Base-by-base conservation (phyloP, 1,140 invertebrate genomes). In the Zaprionus gabonicus region DNA sequence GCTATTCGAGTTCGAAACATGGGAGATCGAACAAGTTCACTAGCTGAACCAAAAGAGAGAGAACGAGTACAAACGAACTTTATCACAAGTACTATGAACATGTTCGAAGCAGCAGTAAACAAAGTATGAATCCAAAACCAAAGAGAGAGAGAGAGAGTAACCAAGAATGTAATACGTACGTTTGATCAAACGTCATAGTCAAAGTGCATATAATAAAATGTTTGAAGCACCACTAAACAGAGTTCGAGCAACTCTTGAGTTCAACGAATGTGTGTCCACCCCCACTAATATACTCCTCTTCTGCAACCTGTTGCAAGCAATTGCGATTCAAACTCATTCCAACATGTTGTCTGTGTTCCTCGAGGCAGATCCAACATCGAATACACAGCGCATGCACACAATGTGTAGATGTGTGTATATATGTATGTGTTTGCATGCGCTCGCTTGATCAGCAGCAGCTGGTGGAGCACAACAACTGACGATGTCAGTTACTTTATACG, bases 401-500 rank as follows among this genome's bases (percentile, higher is more conserved):
- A 56, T 36, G 53, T 17, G 20, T 56, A 28, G 34, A 71, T 56
- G 27, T 55, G 44, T 25, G 46, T 36, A 23, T 38, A 31, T 67
- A 15, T 57, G 53, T 67, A 15, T 57, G 51, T 38, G 36, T 58
- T 23, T 49, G 41, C 12, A 25, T 71, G 55, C 56, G 53, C 15
- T 13, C 28, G 36, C 41, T 34, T 67, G 74, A 71, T 73, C 75
- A 73, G 70, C 70, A 77, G 75, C 70, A 67, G 75, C 63, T 72
- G 70, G 51, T 17, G 41, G 70, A 57, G 58, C 76, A 38, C 71
- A 44, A 55, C 60, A 58, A 75, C 66, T 60, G 62, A 68, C 79
- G 76, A 77, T 73, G 70, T 81, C 80, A 86, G 83, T 82, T 86
- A 87, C 57, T 87, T 86, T 87, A 66, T 74, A 78, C 56, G 76